These are phyloP conservation scores for Lochmaea capreae DNA, from an alignment of 2,888 invertebrate genomes.

Conservation along the genomic window DNA sequence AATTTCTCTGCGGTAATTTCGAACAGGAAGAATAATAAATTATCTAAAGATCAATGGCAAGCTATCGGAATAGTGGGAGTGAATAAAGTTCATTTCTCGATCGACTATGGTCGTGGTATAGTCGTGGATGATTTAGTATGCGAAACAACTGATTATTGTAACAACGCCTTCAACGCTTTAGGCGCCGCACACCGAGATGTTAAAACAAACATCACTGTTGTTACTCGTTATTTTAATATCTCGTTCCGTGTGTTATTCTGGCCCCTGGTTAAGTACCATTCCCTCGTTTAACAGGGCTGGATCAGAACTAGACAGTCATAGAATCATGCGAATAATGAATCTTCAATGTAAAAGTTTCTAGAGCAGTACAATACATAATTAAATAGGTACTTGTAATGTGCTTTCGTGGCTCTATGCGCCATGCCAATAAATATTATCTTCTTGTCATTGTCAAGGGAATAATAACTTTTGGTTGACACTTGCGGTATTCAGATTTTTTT, in stretches of 20 bases:
- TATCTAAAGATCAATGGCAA: conserved; percentile 29
- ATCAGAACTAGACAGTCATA: background rate
- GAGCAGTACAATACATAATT: too few species aligned
- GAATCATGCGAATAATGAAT: background rate
- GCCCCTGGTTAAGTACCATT: conserved; percentile 57
- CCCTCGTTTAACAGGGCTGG: conserved; percentile 18
- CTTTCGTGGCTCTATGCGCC: too few species aligned
- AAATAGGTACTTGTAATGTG: too few species aligned
- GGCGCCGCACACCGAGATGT: conserved; percentile 62
- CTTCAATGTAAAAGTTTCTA: background rate
- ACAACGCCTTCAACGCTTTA: conserved; percentile 64
- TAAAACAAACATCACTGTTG: conserved; percentile 66
- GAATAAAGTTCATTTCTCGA: conserved; percentile 26
- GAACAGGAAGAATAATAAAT: conserved; percentile 12
- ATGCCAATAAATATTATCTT: too few species aligned
- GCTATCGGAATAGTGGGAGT: conserved; percentile 22
- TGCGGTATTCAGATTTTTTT: too few species aligned
- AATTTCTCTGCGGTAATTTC: background rate
- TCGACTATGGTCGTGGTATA: conserved; percentile 9
- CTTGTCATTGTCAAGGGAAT: too few species aligned
- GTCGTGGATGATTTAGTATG: conserved; percentile 60
- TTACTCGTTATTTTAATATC: conserved; percentile 66
- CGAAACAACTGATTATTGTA: conserved; percentile 64
- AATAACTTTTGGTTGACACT: too few species aligned
- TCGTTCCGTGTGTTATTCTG: conserved; percentile 57